Conservation (phyloP, 2,113 vertebrate species). For the Phoxinus phoxinus region DNA sequence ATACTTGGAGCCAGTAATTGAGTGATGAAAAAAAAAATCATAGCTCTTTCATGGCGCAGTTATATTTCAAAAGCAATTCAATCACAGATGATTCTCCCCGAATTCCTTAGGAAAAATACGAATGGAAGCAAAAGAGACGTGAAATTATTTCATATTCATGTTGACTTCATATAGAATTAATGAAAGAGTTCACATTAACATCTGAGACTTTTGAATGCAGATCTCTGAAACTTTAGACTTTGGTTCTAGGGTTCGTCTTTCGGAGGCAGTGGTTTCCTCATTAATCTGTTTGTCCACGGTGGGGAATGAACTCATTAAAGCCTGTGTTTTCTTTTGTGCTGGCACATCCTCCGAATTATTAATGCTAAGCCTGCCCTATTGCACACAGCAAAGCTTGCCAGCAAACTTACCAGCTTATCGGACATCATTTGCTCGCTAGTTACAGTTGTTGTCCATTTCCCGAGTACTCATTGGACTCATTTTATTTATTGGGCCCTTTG, state of each 20-base stretch:
- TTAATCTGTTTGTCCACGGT: constrained; percentile 47
- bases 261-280: constrained; percentile 42
- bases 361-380: constrained; percentile 32
- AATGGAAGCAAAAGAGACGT: background rate
- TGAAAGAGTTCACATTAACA: background rate
- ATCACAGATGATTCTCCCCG: background rate
- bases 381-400: background rate
- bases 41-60: background rate
- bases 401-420: too few species aligned
- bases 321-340: constrained; percentile 51
- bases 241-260: constrained; percentile 46
- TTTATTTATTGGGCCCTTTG: background rate
- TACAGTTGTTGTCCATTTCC: background rate
- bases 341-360: constrained; percentile 39
- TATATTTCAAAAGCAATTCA: background rate
- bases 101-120: background rate
- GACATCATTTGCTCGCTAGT: background rate
- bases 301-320: constrained; percentile 51
- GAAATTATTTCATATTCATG: background rate
- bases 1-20: background rate
- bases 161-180: background rate
- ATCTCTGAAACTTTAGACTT: background rate
- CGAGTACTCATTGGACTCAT: background rate
- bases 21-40: background rate
- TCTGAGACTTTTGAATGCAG: too few species aligned